Evolutionary conservation across 2,888 invertebrate species (phyloP).

Genomic region (Siphlonurus alternatus): DNA sequence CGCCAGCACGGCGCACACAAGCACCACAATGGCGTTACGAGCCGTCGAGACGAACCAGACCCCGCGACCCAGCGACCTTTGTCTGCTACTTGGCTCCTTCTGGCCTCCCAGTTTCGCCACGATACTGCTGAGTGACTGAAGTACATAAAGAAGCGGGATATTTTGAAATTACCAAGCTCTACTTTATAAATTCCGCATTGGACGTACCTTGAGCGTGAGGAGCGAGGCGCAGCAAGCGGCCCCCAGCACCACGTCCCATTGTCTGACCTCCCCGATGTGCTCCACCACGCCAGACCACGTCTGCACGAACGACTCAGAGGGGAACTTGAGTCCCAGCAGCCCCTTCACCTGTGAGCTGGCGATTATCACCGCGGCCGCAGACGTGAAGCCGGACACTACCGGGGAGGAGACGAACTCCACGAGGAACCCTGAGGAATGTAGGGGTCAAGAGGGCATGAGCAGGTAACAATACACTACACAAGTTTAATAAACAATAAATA

Average conservation of each 20-base stretch:
- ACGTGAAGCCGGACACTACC: conserved; percentile 58
- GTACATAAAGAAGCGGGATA: too few species aligned
- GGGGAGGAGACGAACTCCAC: conserved; percentile 58
- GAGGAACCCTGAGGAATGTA: conserved; percentile 38
- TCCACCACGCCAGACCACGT: conserved; percentile 38
- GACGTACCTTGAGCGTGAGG: conserved; percentile 39
- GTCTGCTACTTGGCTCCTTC: conserved; percentile 8
- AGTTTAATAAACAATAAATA: too few species aligned
- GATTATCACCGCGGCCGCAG: conserved; percentile 57
- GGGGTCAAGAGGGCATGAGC: neutral
- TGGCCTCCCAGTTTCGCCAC: conserved; percentile 1
- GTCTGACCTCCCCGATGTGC: conserved; percentile 35
- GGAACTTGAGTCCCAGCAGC: conserved; percentile 41
- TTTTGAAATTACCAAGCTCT: neutral
- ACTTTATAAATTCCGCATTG: neutral
- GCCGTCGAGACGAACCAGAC: conserved; percentile 48
- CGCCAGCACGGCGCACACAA: conserved; percentile 39
- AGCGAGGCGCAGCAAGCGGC: conserved; percentile 40
- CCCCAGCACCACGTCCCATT: conserved; percentile 44
- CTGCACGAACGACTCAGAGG: conserved; percentile 40
- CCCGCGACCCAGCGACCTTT: conserved; percentile 26
- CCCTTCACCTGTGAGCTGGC: conserved; percentile 57
- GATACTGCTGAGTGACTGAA: neutral
- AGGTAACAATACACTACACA: too few species aligned
- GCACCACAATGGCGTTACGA: conserved; percentile 51